Evolutionary conservation across 2,888 invertebrate species (phyloP).

Genomic region (Erpobdella octoculata): DNA sequence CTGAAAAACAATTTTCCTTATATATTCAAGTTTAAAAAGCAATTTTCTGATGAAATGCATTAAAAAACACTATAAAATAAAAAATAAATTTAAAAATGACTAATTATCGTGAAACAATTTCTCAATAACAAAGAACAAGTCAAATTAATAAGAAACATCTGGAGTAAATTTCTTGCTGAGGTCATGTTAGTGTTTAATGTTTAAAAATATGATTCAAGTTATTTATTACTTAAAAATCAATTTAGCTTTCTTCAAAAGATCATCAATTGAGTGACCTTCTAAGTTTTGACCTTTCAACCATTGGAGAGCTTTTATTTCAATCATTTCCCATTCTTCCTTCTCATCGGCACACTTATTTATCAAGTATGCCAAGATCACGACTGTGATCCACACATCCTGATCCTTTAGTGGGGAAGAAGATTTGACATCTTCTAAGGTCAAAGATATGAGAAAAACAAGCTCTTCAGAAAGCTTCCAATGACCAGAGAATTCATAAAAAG

Average conservation of each 20-base stretch:
- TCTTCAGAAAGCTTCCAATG: constrained; percentile 14
- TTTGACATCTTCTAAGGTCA: neutral
- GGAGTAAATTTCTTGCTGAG: no score
- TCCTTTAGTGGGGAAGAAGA: neutral
- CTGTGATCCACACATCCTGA: neutral
- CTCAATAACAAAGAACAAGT: no score
- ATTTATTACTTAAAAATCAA: no score
- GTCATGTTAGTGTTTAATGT: no score
- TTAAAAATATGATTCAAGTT: no score
- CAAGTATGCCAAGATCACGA: neutral
- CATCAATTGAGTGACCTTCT: constrained; percentile 8
- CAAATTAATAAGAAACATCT: no score
- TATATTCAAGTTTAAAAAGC: no score
- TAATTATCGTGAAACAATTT: no score
- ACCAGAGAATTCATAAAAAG: constrained; percentile 14
- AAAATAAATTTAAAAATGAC: no score
- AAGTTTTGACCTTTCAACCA: constrained; percentile 24
- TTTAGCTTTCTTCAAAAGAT: constrained; percentile 14
- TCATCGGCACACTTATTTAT: neutral
- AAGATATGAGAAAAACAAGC: neutral
- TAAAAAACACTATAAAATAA: no score
- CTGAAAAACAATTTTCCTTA: no score
- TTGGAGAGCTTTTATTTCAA: constrained; percentile 26
- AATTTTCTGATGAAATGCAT: no score
- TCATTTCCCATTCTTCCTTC: constrained; percentile 28